Base-by-base conservation (phyloP, 2,113 vertebrate genomes). In the Mugil cephalus region DNA sequence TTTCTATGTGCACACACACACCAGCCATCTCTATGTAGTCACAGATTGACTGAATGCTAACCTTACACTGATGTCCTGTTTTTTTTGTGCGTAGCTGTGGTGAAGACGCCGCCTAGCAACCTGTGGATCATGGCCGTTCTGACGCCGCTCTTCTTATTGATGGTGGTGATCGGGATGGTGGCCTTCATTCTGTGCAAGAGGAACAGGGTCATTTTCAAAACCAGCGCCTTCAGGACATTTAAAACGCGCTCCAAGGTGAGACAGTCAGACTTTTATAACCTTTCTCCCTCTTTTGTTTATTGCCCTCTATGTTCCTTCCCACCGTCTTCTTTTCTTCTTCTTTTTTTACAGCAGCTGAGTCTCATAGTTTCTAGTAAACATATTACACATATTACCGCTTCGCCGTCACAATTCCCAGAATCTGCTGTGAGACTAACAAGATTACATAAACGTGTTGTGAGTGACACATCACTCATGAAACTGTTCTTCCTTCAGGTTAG, bases 111-210 rank as follows among this genome's bases (percentile, higher is more conserved):
- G 0, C 97, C 96, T 4, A 96, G 95, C 87, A 99, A 98, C 92
- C 87, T 99, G 81, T 99, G 98, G 98, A 96, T 99, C 92, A 96
- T 99, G 19, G 97, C 98, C 0, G 95, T 99, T 51, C 90, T 99
- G 82, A 97, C 97, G 0, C 97, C 97, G 34, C 96, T 99, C 0
- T 96, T 96, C 0, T 92, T 99, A 80, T 91, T 98, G 82, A 93
- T 96, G 0, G 95, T 98, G 67, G 96, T 98, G 77, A 96, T 98
- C 71, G 94, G 96, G 85, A 98, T 99, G 93, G 97, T 98, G 82
- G 95, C 96, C 0, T 96, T 96, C 0, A 96, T 99, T 65, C 89
- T 99, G 39, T 99, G 97, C 85, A 94, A 96, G 86, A 97, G 97
- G 90, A 99, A 99, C 94, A 95, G 96, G 85, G 96, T 94, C 0